Percentiles rank a stretch among this genome's conserved stretches.
phyloP scores from a whole-genome alignment of 2,888 invertebrate genomes.

The Lordiphosa andalusiaca region DNA sequence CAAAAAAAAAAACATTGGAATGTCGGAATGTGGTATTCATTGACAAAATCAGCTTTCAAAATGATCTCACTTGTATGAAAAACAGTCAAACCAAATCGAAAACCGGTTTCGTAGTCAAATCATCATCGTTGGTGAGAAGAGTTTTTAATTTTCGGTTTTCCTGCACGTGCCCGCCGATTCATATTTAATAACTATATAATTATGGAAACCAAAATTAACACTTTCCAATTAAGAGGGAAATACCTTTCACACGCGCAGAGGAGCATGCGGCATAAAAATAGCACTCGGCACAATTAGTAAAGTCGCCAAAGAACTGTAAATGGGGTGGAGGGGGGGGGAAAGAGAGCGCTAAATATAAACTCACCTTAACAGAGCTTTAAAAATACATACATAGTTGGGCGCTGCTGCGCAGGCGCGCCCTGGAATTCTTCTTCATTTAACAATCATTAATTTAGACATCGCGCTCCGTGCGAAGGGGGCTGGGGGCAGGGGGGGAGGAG shows the following conservation, averaged over 20 bases:
- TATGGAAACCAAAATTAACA: slow-evolving; percentile 61
- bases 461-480: slow-evolving; percentile 20
- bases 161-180: slow-evolving; percentile 44
- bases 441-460: slow-evolving; percentile 75
- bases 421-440: slow-evolving; percentile 63
- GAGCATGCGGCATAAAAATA: neutral
- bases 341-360: slow-evolving; percentile 12
- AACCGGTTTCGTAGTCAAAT: slow-evolving; percentile 81
- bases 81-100: slow-evolving; percentile 81
- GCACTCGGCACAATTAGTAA: no score
- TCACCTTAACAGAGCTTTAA: slow-evolving; percentile 31
- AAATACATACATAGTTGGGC: slow-evolving; percentile 22
- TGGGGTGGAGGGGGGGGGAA: neutral
- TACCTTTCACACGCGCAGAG: slow-evolving; percentile 56
- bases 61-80: slow-evolving; percentile 81
- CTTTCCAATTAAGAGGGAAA: slow-evolving; percentile 38
- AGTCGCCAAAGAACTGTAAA: neutral
- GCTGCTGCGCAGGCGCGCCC: slow-evolving; percentile 46
- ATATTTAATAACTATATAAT: slow-evolving; percentile 65
- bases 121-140: slow-evolving; percentile 33
- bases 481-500: slow-evolving; percentile 51
- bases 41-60: slow-evolving; percentile 82
- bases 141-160: slow-evolving; percentile 15
- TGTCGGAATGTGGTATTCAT: slow-evolving; percentile 78
- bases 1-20: slow-evolving; percentile 50